Conservation (phyloP, 2,888 invertebrate species). For the Eilema caniola region DNA sequence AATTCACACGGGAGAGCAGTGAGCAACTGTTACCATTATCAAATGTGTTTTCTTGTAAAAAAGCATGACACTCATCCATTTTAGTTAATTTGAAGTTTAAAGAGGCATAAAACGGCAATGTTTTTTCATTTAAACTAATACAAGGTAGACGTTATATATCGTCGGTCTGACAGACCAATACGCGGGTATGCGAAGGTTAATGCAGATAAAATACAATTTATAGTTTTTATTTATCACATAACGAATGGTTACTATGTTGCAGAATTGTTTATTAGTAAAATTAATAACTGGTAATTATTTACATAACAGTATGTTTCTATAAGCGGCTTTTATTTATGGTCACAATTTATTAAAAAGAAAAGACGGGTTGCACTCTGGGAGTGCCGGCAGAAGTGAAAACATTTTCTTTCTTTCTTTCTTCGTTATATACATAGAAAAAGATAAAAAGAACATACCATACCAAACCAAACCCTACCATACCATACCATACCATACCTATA, state of each 20-base stretch:
- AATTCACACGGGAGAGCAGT: no score
- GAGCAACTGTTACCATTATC: no score
- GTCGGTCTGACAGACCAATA: neutral
- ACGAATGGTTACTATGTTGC: constrained; percentile 23
- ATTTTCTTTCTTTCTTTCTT: no score
- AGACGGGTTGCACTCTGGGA: no score
- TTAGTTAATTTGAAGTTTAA: neutral
- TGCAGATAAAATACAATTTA: constrained; percentile 10
- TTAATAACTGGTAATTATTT: constrained; percentile 10
- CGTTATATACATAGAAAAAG: no score
- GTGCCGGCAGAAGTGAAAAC: no score
- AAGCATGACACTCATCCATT: no score
- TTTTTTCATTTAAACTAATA: neutral
- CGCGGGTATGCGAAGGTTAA: neutral
- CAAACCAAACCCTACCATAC: no score
- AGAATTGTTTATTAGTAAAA: constrained; percentile 24
- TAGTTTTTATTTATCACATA: constrained; percentile 27
- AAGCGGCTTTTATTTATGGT: constrained; percentile 3
- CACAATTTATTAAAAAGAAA: neutral
- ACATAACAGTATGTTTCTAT: constrained; percentile 5
- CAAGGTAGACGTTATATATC: neutral
- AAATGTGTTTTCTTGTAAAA: no score
- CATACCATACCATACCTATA: no score
- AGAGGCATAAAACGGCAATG: neutral
- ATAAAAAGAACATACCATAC: neutral